Evolutionary conservation across 2,888 invertebrate species (phyloP), one percentile per base, ranked within the genome.

Genomic region (Peribatodes rhomboidaria): DNA sequence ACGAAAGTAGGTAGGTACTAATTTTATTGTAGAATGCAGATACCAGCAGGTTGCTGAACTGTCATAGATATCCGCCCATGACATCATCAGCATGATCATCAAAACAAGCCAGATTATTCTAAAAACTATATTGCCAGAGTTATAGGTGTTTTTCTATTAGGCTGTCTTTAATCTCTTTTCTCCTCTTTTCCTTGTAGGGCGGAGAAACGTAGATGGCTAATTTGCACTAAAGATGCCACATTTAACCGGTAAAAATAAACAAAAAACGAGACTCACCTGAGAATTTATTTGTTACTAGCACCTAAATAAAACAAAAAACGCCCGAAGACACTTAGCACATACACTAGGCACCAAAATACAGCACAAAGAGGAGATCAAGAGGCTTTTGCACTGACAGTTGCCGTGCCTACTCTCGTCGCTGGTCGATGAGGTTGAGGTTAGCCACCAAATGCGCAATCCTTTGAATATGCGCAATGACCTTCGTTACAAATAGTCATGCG

Each of bases 401-500:
- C 50, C 35, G 20, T 50, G 33, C 35, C 35, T 37, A 81, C 68
- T 71, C 76, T 72, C 78, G 83, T 86, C 81, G 89, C 87, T 92
- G 91, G 91, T 90, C 87, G 83, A 82, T 85, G 84, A 88, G 88
- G 89, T 89, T 84, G 84, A 88, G 88, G 89, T 89, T 89, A 88
- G 85, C 85, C 78, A 85, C 85, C 81, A 82, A 85, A 91, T 92
- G 92, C 92, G 92, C 92, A 92, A 92, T 89, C 90, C 88, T 90
- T 89, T 91, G 92, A 92, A 87, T 92, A 91, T 93, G 92, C 92
- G 92, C 92, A 91, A 85, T 92, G 84, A 88, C 84, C 83, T 85
- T 85, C 75, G 74, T 73, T 76, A 75, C 72, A 79, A 82, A 85
- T 81, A 83, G 87, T 81, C 92, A 92, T 92, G 92, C 92, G 92